phyloP scores from a whole-genome alignment of 2,113 vertebrate genomes.

The Phalacrocorax pelagicus region DNA sequence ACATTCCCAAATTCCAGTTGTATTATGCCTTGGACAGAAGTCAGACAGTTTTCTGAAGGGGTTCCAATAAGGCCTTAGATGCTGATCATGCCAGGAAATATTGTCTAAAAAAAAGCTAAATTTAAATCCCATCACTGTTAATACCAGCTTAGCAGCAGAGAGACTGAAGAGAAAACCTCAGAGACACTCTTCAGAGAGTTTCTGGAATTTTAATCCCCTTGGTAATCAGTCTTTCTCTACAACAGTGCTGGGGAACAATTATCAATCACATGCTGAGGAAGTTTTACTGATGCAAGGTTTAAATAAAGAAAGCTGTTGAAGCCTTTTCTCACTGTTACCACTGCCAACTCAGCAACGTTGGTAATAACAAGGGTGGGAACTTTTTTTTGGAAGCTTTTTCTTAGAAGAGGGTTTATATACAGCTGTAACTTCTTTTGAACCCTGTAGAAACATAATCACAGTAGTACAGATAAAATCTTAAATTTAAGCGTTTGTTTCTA shows the following conservation, averaged over 20 bases:
- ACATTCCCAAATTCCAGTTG: background rate
- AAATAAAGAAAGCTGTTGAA: constrained; percentile 43
- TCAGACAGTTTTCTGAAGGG: constrained; percentile 14
- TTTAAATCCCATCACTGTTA: constrained; percentile 7
- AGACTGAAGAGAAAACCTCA: background rate
- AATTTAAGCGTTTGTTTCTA: background rate
- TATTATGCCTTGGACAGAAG: background rate
- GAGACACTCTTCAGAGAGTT: background rate
- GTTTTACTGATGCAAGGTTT: constrained; percentile 37
- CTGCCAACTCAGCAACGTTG: background rate
- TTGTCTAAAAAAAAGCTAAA: background rate
- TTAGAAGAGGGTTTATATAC: background rate
- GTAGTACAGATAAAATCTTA: constrained; percentile 21
- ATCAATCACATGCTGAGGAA: constrained; percentile 35
- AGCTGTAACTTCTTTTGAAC: constrained; percentile 38
- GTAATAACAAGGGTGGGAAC: background rate
- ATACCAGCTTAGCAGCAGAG: background rate
- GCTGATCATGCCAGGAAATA: constrained; percentile 16
- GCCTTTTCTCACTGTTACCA: background rate
- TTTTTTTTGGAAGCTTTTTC: background rate
- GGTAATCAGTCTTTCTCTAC: constrained; percentile 32
- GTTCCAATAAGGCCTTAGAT: background rate
- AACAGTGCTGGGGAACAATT: constrained; percentile 16
- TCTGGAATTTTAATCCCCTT: constrained; percentile 40
- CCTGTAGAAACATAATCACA: background rate